A percentile compares a stretch with the other conserved stretches of the same genome.
Evolutionary conservation across 2,113 vertebrate species (phyloP).

Genomic region (Columba livia): DNA sequence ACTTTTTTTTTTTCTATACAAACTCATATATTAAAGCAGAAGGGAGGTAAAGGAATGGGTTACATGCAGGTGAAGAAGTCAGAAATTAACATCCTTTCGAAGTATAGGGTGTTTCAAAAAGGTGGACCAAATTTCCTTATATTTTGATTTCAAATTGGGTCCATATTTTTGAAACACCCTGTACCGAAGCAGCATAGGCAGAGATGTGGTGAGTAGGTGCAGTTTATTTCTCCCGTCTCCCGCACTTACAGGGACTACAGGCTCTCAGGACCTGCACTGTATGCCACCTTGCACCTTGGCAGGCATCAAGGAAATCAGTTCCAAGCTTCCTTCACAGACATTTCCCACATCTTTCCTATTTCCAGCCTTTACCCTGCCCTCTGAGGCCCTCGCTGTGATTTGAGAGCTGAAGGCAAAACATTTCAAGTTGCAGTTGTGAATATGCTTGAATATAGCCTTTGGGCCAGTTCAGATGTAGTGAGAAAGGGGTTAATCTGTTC

Average conservation of each 20-base stretch:
- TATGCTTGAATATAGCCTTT: not conserved
- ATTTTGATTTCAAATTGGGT: too few species aligned
- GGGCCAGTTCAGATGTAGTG: not conserved
- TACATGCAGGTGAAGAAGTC: not conserved
- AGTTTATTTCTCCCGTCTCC: not conserved
- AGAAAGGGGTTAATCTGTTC: conserved; percentile 6
- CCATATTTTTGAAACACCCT: too few species aligned
- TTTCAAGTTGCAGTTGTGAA: not conserved
- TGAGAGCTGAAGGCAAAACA: not conserved
- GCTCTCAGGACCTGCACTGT: not conserved
- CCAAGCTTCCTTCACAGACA: not conserved
- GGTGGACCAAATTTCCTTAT: too few species aligned
- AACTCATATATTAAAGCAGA: not conserved
- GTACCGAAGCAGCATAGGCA: not conserved
- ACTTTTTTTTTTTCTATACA: not conserved
- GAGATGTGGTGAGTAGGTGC: not conserved
- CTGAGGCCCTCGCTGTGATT: not conserved
- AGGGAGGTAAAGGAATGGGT: not conserved
- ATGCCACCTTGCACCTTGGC: accelerated
- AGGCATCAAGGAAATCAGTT: not conserved
- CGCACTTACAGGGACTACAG: not conserved
- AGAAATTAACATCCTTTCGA: not conserved
- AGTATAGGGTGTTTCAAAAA: not conserved
- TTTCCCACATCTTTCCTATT: not conserved
- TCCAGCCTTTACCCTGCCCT: not conserved